Conservation (phyloP, 2,888 invertebrate species). For the Dorcus hopei region DNA sequence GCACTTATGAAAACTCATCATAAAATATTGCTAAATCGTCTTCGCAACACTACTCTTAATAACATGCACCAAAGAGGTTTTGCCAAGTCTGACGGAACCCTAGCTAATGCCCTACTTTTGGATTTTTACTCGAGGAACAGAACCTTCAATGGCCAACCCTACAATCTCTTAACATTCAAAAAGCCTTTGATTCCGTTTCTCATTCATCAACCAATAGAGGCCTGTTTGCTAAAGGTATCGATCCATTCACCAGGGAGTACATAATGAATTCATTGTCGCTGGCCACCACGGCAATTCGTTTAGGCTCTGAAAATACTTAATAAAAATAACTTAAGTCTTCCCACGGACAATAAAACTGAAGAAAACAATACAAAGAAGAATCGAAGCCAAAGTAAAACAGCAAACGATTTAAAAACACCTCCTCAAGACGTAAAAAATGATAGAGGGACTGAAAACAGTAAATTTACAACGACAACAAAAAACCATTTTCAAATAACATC, state of each 20-base stretch:
- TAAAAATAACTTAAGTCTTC: too few species aligned
- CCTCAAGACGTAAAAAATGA: too few species aligned
- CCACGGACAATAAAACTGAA: too few species aligned
- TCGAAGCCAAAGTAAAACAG: too few species aligned
- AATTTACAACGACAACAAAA: too few species aligned
- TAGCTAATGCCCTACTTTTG: slow-evolving; percentile 37
- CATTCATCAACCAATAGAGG: slow-evolving; percentile 28
- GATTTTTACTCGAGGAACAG: slow-evolving; percentile 33
- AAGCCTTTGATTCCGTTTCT: slow-evolving; percentile 30
- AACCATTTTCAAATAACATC: not conserved
- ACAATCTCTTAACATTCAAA: slow-evolving; percentile 35
- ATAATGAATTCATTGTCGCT: slow-evolving; percentile 10
- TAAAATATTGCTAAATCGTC: slow-evolving; percentile 21
- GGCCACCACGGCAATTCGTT: too few species aligned
- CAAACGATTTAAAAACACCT: too few species aligned
- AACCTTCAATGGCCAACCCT: slow-evolving; percentile 26
- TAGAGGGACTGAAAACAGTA: too few species aligned
- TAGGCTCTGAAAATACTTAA: too few species aligned
- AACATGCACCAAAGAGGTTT: slow-evolving; percentile 34
- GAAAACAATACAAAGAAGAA: too few species aligned
- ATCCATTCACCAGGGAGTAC: slow-evolving; percentile 33
- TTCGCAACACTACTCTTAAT: slow-evolving; percentile 9
- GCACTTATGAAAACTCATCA: slow-evolving; percentile 30
- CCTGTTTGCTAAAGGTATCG: slow-evolving; percentile 35
- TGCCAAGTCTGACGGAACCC: slow-evolving; percentile 38